phyloP scores from a whole-genome alignment of 2,888 invertebrate genomes.

The Cheiracanthium punctorium region DNA sequence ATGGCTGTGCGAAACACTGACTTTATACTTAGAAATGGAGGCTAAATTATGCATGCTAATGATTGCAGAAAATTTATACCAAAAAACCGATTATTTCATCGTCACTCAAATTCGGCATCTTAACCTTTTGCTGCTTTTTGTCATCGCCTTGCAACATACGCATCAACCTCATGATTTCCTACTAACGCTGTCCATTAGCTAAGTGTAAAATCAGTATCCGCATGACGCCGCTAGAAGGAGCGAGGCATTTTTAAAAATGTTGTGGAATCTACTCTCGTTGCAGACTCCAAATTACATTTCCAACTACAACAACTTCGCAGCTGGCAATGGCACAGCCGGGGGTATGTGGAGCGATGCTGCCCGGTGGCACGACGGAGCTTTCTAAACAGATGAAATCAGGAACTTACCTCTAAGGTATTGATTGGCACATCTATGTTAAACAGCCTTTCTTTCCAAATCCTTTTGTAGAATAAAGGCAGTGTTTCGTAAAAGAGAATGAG shows the following conservation, averaged over 20 bases:
- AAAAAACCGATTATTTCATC: too few species aligned
- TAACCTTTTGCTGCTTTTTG: too few species aligned
- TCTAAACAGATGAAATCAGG: slow-evolving; percentile 52
- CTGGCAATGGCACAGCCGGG: slow-evolving; percentile 59
- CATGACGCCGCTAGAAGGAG: not conserved
- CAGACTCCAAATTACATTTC: slow-evolving; percentile 68
- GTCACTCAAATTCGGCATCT: too few species aligned
- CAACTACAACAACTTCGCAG: slow-evolving; percentile 66
- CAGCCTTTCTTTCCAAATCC: not conserved
- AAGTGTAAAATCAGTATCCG: not conserved
- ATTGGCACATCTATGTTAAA: not conserved
- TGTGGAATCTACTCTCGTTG: slow-evolving; percentile 33
- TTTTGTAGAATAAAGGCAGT: slow-evolving; percentile 5
- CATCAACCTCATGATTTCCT: too few species aligned
- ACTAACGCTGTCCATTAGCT: not conserved
- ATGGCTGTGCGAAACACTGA: slow-evolving; percentile 13
- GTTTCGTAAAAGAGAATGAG: slow-evolving; percentile 26
- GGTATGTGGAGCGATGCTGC: slow-evolving; percentile 61
- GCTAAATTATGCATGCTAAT: not conserved
- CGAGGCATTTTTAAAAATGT: not conserved
- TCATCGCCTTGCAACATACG: too few species aligned
- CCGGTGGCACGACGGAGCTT: slow-evolving; percentile 59
- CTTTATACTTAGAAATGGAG: slow-evolving; percentile 5
- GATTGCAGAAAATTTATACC: not conserved
- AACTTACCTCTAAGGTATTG: slow-evolving; percentile 55